Percentiles rank a stretch among this genome's conserved stretches.
Conservation (phyloP, 2,113 vertebrate genomes). For the Probosciger aterrimus region DNA sequence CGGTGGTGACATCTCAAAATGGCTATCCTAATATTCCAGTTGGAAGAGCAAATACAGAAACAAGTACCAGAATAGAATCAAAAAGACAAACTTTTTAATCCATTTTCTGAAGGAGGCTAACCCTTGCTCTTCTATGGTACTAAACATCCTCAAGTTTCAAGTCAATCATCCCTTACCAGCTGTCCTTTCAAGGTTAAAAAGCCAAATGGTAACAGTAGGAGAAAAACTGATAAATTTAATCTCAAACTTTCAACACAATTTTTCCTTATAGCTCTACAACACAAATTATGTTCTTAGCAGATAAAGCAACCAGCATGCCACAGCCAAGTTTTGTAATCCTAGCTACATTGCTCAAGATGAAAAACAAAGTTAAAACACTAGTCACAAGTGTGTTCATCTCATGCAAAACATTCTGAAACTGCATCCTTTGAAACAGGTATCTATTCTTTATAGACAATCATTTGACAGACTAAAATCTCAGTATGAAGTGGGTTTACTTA, state of each 20-base stretch:
- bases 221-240: not conserved
- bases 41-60: not conserved
- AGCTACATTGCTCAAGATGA: not conserved
- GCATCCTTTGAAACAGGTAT: not conserved
- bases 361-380: not conserved
- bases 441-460: not conserved
- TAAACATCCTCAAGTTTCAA: not conserved
- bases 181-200: not conserved
- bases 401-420: not conserved
- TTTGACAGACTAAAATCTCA: not conserved
- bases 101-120: not conserved
- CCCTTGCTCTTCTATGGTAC: not conserved
- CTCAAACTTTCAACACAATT: not conserved
- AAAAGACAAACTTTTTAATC: not conserved
- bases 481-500: slow-evolving; percentile 63
- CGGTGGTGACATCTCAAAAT: not conserved
- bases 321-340: not conserved
- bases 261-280: not conserved
- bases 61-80: not conserved
- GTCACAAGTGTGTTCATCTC: not conserved
- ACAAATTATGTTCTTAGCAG: not conserved
- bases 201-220: not conserved
- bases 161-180: not conserved
- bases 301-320: not conserved
- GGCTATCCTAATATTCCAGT: not conserved